Evolutionary conservation across 2,113 vertebrate genomes (phyloP).

Genomic region (Pangasianodon gigas): DNA sequence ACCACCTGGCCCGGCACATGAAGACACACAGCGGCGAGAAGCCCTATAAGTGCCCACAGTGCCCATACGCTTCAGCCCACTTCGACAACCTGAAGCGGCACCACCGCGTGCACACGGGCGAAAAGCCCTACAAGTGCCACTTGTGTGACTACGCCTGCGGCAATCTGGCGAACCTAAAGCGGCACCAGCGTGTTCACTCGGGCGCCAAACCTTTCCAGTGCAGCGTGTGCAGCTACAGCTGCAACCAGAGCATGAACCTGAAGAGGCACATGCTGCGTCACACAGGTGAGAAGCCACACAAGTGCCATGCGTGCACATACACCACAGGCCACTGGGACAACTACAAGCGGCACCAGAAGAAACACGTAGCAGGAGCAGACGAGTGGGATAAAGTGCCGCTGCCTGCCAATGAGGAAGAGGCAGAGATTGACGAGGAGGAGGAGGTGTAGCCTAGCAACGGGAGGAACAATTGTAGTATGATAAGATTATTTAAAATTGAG

Average conservation of each 20-base stretch:
- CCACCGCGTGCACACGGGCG: conserved; percentile 89
- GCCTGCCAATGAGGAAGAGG: conserved; percentile 59
- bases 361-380: conserved; percentile 83
- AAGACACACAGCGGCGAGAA: conserved; percentile 98
- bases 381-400: conserved; percentile 80
- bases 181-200: conserved; percentile 93
- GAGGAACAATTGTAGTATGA: conserved; percentile 37
- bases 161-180: conserved; percentile 96
- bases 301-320: conserved; percentile 89
- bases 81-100: conserved; percentile 98
- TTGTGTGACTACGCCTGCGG: conserved; percentile 94
- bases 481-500: not conserved
- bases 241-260: conserved; percentile 99
- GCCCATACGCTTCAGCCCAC: conserved; percentile 92
- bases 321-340: conserved; percentile 99
- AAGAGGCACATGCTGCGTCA: conserved; percentile 97
- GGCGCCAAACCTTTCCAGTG: conserved; percentile 96
- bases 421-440: conserved; percentile 54
- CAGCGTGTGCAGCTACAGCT: conserved; percentile 91
- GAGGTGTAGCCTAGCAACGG: conserved; percentile 58
- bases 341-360: conserved; percentile 98
- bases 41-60: conserved; percentile 92
- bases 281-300: conserved; percentile 93
- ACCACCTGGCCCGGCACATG: conserved; percentile 97
- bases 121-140: conserved; percentile 91